Percentiles rank a stretch among this genome's conserved stretches.
Evolutionary conservation across 2,113 vertebrate species (phyloP).

Genomic region (Talpa occidentalis): DNA sequence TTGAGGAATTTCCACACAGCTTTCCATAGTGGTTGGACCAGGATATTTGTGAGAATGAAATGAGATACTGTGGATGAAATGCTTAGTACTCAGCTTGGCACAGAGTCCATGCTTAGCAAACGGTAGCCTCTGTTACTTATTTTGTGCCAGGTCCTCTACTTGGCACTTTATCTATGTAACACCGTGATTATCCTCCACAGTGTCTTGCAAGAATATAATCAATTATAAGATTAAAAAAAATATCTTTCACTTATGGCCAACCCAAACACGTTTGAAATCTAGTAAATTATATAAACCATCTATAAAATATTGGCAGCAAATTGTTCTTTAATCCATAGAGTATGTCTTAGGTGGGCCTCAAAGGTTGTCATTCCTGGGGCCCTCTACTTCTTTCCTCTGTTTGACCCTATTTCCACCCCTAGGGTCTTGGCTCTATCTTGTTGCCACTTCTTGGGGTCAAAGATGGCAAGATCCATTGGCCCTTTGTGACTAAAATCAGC

Average conservation of each 20-base stretch:
- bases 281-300: slow-evolving; percentile 8
- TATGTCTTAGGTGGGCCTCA: neutral
- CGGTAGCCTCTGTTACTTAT: slow-evolving; percentile 1
- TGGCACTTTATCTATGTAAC: slow-evolving; percentile 22
- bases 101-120: slow-evolving; percentile 47
- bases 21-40: too few species aligned
- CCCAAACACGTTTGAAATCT: slow-evolving; percentile 29
- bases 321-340: neutral
- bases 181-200: neutral
- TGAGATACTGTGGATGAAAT: neutral
- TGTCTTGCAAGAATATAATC: slow-evolving; percentile 18
- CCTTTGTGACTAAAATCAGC: neutral
- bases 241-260: neutral
- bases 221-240: slow-evolving; percentile 9
- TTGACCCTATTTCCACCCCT: neutral
- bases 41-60: neutral
- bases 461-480: neutral
- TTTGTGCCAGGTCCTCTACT: neutral
- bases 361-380: neutral
- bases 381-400: neutral
- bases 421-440: neutral
- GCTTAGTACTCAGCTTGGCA: slow-evolving; percentile 1
- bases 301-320: slow-evolving; percentile 8
- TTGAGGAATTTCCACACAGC: too few species aligned
- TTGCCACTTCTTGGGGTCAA: neutral